These are phyloP conservation scores for Bolinopsis microptera DNA, from an alignment of 37 sponge, comb jelly and placozoan genomes.

Conservation along the genomic window DNA sequence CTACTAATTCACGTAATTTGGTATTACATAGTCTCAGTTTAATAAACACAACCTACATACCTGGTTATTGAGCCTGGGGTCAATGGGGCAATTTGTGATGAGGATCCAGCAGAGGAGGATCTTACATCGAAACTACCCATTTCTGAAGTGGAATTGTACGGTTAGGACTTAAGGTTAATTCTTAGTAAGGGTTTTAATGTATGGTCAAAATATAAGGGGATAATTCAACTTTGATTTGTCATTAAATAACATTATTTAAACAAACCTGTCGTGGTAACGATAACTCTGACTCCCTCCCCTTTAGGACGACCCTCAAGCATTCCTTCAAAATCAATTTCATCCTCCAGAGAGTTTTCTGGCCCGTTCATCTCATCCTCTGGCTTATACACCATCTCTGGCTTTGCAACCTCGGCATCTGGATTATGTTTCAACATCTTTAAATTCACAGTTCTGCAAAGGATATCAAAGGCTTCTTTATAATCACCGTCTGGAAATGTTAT, in stretches of 20 bases:
- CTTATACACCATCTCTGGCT: not conserved
- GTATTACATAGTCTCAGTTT: too few relatives aligned
- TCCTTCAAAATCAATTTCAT: not conserved
- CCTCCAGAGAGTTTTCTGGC: not conserved
- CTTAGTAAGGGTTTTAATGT: too few relatives aligned
- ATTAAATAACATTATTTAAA: too few relatives aligned
- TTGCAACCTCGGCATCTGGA: not conserved
- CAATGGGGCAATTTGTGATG: too few relatives aligned
- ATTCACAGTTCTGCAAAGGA: not conserved
- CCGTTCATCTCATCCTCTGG: not conserved
- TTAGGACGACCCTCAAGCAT: not conserved
- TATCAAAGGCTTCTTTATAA: not conserved
- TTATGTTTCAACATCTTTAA: not conserved
- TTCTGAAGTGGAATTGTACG: too few relatives aligned
- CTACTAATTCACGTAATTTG: too few relatives aligned
- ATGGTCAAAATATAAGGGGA: too few relatives aligned
- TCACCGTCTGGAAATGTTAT: not conserved
- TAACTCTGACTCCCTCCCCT: not conserved
- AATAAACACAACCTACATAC: too few relatives aligned
- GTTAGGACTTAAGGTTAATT: too few relatives aligned
- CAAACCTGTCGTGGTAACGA: not conserved
- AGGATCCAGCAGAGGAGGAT: too few relatives aligned
- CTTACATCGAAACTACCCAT: not conserved
- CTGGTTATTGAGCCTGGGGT: too few relatives aligned
- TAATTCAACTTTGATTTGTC: too few relatives aligned